Evolutionary conservation across 2,888 invertebrate genomes (phyloP).

Genomic region (Clitarchus hookeri): DNA sequence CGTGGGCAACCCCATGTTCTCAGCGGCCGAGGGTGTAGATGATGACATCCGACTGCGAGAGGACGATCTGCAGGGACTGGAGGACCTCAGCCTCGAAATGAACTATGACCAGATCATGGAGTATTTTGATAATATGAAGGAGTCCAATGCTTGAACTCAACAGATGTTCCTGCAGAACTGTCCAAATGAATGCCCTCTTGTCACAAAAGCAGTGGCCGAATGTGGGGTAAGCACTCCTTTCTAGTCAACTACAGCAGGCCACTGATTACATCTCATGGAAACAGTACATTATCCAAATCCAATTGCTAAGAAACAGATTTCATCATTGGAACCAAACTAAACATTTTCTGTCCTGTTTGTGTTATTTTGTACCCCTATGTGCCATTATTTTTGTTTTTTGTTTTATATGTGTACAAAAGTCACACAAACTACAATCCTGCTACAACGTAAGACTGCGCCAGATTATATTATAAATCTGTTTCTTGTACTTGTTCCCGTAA

Average conservation of each 20-base stretch:
- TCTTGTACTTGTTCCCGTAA: background rate
- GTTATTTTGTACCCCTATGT: background rate
- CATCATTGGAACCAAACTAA: background rate
- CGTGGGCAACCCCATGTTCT: slow-evolving; percentile 88
- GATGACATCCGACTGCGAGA: slow-evolving; percentile 54
- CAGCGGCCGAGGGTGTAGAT: slow-evolving; percentile 53
- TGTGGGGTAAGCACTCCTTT: slow-evolving; percentile 24
- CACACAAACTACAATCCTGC: background rate
- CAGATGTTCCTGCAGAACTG: no score
- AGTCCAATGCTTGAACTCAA: slow-evolving; percentile 62
- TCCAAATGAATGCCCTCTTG: no score
- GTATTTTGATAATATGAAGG: slow-evolving; percentile 97
- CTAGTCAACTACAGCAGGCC: background rate
- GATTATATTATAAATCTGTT: background rate
- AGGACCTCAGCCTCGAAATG: slow-evolving; percentile 83
- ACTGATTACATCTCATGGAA: background rate
- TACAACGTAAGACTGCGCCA: background rate
- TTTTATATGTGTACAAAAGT: slow-evolving; percentile 3
- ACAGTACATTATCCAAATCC: background rate
- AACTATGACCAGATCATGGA: slow-evolving; percentile 98
- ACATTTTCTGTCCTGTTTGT: background rate
- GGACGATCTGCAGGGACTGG: slow-evolving; percentile 72
- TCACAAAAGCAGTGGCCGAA: no score
- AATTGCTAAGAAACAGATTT: slow-evolving; percentile 3
- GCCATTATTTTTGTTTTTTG: background rate